These are phyloP conservation scores for Balearica regulorum DNA, from an alignment of 2,797 vertebrate genomes.

Conservation along the genomic window DNA sequence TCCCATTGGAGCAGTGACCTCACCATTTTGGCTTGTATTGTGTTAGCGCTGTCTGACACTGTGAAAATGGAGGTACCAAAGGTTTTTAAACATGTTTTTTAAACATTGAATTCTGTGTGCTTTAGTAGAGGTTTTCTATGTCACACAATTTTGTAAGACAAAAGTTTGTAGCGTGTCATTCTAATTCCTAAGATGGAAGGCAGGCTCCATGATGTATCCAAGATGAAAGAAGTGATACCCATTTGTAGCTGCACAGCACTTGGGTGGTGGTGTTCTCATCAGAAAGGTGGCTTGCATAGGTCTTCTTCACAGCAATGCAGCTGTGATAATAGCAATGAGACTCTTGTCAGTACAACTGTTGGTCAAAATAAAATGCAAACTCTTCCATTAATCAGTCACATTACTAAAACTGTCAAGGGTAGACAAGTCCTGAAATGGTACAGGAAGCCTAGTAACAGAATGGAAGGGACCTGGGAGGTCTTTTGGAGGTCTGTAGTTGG, in stretches of 20 bases:
- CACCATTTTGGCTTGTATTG: neutral
- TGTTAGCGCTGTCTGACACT: neutral
- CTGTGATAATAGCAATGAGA: neutral
- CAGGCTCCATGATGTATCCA: neutral
- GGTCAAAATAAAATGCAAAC: neutral
- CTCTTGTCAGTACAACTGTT: neutral
- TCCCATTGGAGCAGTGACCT: neutral
- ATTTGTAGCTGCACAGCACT: neutral
- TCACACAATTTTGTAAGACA: neutral
- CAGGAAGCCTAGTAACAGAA: neutral
- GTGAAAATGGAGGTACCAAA: neutral
- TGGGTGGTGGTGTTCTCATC: neutral
- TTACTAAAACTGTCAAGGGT: neutral
- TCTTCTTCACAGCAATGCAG: neutral
- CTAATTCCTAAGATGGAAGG: neutral
- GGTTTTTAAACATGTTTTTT: neutral
- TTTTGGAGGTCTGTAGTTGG: neutral
- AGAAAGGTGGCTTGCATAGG: neutral
- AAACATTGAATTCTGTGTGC: neutral
- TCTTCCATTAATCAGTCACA: neutral
- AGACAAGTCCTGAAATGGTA: neutral
- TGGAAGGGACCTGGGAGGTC: neutral
- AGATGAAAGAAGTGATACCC: neutral
- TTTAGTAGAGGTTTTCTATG: neutral
- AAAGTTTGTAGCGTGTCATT: neutral